phyloP scores from a whole-genome alignment of 1,140 invertebrate species.

The Piezodorus guildinii region DNA sequence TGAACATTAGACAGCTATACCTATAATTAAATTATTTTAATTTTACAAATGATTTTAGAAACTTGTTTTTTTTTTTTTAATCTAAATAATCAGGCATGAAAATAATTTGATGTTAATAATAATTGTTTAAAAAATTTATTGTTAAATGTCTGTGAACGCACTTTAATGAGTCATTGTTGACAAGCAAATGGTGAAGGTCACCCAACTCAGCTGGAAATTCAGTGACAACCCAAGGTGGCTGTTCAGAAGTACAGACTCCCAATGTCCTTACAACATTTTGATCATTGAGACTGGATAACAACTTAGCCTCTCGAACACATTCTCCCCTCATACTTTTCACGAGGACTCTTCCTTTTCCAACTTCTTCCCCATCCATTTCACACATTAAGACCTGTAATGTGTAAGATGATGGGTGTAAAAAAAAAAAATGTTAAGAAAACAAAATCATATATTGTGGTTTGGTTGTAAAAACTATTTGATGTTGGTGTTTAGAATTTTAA shows the following conservation, averaged over 20 bases:
- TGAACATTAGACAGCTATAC: conserved; percentile 49
- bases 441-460: too few relatives aligned
- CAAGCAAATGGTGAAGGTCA: conserved; percentile 64
- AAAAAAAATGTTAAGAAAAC: too few relatives aligned
- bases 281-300: conserved; percentile 59
- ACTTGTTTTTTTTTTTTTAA: too few relatives aligned
- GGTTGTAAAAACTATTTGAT: too few relatives aligned
- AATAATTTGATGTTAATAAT: too few relatives aligned
- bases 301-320: conserved; percentile 51
- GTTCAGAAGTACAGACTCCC: conserved; percentile 50
- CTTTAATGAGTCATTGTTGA: conserved; percentile 26
- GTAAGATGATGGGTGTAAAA: not conserved
- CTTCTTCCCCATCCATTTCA: conserved; percentile 27
- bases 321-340: conserved; percentile 33
- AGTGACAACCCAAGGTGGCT: conserved; percentile 58
- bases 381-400: conserved; percentile 16
- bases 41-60: too few relatives aligned
- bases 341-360: conserved; percentile 31
- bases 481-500: too few relatives aligned
- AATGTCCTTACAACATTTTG: conserved; percentile 61
- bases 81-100: too few relatives aligned
- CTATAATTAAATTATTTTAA: conserved; percentile 36
- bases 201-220: conserved; percentile 66
- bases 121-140: too few relatives aligned
- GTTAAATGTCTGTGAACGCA: not conserved